Percentiles rank a stretch among this genome's conserved stretches.
Evolutionary conservation across 1,140 invertebrate species (phyloP).

Genomic region (Linepithema humile): DNA sequence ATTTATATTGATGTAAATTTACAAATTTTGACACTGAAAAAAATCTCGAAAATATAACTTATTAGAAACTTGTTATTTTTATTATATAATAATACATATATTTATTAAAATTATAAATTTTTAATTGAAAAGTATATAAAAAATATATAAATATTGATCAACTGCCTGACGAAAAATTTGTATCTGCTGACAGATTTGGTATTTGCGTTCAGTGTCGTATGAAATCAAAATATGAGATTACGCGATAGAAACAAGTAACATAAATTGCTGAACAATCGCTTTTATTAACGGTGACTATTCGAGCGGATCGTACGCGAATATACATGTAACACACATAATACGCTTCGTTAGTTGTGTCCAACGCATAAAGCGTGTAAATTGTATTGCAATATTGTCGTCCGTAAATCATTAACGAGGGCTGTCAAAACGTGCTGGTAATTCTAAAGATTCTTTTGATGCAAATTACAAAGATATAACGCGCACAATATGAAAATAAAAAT

Average conservation of each 20-base stretch:
- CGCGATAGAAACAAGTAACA: not conserved
- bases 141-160: too few relatives aligned
- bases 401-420: constrained; percentile 28
- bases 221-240: not conserved
- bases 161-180: too few relatives aligned
- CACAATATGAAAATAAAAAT: not conserved
- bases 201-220: too few relatives aligned
- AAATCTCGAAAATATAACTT: too few relatives aligned
- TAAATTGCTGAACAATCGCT: constrained; percentile 16
- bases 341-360: constrained; percentile 13
- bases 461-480: not conserved
- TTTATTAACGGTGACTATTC: not conserved
- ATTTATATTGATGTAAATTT: too few relatives aligned
- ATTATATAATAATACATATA: too few relatives aligned
- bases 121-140: too few relatives aligned
- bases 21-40: too few relatives aligned
- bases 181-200: too few relatives aligned
- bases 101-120: too few relatives aligned
- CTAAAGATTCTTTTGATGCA: not conserved
- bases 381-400: not conserved
- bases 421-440: not conserved
- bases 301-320: not conserved
- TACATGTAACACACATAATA: not conserved
- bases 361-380: constrained; percentile 5
- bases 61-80: too few relatives aligned